Percentiles rank a stretch among this genome's conserved stretches.
Evolutionary conservation across 2,113 vertebrate species (phyloP).

Genomic region (Pavo muticus): DNA sequence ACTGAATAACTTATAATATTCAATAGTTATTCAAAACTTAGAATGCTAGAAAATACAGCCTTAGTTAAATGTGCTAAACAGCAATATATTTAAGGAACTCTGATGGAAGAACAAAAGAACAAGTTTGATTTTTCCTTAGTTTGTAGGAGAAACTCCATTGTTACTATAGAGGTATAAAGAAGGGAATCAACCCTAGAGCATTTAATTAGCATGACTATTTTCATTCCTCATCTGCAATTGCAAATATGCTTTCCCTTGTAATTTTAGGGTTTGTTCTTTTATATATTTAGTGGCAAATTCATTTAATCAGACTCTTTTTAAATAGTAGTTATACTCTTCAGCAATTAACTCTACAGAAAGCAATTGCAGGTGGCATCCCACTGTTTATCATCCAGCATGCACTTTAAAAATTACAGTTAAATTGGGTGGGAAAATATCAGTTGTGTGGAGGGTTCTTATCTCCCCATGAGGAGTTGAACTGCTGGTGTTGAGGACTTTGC

Average conservation of each 20-base stretch:
- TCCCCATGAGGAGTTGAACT: neutral
- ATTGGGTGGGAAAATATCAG: neutral
- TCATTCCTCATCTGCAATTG: neutral
- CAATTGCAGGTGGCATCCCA: conserved; percentile 1
- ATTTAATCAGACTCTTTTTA: conserved; percentile 32
- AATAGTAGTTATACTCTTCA: neutral
- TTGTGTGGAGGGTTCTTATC: neutral
- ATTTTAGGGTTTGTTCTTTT: neutral
- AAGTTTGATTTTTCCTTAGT: neutral
- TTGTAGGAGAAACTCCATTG: neutral
- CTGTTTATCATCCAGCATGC: neutral
- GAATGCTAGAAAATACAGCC: neutral
- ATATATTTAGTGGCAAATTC: conserved; percentile 6
- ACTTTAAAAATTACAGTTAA: conserved; percentile 20
- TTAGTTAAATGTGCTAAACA: neutral
- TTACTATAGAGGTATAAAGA: neutral
- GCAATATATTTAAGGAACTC: neutral
- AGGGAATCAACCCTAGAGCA: neutral
- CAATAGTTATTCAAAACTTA: neutral
- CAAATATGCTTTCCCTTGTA: neutral
- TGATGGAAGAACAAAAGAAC: neutral
- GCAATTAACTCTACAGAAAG: neutral
- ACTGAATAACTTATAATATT: neutral
- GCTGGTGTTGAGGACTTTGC: neutral
- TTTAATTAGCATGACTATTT: neutral